A percentile compares a stretch with the other conserved stretches of the same genome.
These are phyloP conservation scores for Drosophila nigricruria DNA, from an alignment of 2,888 invertebrate genomes.

Conservation along the genomic window DNA sequence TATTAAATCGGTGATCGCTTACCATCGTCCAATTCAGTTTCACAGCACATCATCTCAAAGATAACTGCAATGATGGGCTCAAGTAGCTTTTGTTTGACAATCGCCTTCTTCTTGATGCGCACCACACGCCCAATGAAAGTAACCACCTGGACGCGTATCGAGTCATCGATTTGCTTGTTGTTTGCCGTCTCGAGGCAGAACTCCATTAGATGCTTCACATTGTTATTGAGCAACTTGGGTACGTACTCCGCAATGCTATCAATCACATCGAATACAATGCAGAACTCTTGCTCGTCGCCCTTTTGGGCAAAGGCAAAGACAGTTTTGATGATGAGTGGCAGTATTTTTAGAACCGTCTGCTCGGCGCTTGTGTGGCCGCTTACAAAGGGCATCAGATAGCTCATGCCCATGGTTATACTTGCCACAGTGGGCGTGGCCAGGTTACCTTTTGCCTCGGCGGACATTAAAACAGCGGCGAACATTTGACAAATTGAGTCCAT, in stretches of 20 bases:
- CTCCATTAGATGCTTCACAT: slow-evolving; percentile 88
- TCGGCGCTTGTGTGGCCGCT: slow-evolving; percentile 87
- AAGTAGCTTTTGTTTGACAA: slow-evolving; percentile 89
- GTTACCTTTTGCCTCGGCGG: slow-evolving; percentile 82
- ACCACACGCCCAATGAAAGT: slow-evolving; percentile 89
- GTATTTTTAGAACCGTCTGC: slow-evolving; percentile 87
- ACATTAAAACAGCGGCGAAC: slow-evolving; percentile 83
- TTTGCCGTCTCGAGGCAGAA: slow-evolving; percentile 89
- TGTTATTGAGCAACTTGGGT: slow-evolving; percentile 86
- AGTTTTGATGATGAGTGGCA: slow-evolving; percentile 88
- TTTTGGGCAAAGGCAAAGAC: slow-evolving; percentile 87
- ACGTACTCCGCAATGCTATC: slow-evolving; percentile 84
- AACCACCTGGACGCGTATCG: slow-evolving; percentile 89
- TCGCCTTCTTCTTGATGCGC: slow-evolving; percentile 89
- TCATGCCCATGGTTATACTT: slow-evolving; percentile 87
- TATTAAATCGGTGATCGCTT: slow-evolving; percentile 84
- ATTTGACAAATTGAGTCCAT: slow-evolving; percentile 87
- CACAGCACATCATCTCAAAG: slow-evolving; percentile 89
- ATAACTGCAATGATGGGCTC: slow-evolving; percentile 89
- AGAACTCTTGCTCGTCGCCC: slow-evolving; percentile 86
- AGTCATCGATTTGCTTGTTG: slow-evolving; percentile 87
- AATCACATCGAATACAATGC: slow-evolving; percentile 83
- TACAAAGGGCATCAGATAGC: slow-evolving; percentile 88
- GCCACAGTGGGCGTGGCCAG: slow-evolving; percentile 84
- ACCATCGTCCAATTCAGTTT: slow-evolving; percentile 88